Conservation (phyloP, 2,888 invertebrate genomes). For the Dryobota labecula region DNA sequence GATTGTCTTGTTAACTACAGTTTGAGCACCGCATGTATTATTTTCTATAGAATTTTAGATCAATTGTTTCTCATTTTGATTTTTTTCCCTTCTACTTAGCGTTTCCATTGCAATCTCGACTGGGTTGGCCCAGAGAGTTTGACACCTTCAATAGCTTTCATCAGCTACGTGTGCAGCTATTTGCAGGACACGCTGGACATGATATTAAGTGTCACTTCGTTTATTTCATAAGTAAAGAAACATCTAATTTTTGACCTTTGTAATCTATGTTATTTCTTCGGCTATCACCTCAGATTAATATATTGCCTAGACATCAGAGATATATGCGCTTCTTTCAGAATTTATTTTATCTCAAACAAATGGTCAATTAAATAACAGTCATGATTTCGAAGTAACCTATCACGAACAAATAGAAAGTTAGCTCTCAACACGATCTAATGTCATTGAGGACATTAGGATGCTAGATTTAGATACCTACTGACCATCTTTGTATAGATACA, state of each 20-base stretch:
- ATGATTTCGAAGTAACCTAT: conserved; percentile 41
- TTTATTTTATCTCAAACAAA: neutral
- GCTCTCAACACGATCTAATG: conserved; percentile 45
- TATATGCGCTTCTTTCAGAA: conserved; percentile 10
- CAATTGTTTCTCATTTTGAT: neutral
- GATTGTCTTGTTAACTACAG: no score
- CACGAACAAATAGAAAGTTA: conserved; percentile 58
- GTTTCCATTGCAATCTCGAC: no score
- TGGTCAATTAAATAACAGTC: conserved; percentile 21
- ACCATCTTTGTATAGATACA: neutral
- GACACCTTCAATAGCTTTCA: no score
- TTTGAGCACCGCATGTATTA: neutral
- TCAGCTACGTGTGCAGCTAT: no score
- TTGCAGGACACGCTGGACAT: no score
- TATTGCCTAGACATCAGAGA: neutral
- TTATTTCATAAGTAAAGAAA: neutral
- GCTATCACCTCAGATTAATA: neutral
- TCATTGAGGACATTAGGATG: conserved; percentile 40
- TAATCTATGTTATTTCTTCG: neutral
- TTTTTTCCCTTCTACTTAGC: neutral
- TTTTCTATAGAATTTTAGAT: neutral
- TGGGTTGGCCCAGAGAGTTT: no score
- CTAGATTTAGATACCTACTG: conserved; percentile 7
- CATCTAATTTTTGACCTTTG: neutral
- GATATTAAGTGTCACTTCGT: neutral